Conservation (phyloP, 2,797 vertebrate genomes). For the Leptoclinus maculatus region DNA sequence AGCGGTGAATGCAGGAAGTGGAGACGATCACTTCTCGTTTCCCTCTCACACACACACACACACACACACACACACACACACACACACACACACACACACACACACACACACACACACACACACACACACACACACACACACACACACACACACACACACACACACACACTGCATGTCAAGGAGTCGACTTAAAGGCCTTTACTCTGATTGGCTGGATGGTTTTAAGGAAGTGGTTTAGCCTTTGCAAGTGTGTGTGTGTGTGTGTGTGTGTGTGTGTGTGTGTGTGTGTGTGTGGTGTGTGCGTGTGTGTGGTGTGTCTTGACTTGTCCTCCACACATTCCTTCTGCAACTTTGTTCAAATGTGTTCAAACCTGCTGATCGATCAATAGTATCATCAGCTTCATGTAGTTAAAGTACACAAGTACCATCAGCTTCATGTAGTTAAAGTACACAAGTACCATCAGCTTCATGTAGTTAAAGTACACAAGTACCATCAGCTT, state of each 20-base stretch:
- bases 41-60: conserved; percentile 3
- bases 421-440: too few species aligned
- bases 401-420: too few species aligned
- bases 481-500: too few species aligned
- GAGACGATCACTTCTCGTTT: conserved; percentile 55
- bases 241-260: background rate
- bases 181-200: background rate
- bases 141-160: too few species aligned
- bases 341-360: background rate
- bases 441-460: too few species aligned
- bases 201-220: background rate
- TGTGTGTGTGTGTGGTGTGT: conserved; percentile 3
- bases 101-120: background rate
- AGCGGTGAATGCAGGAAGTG: conserved; percentile 44
- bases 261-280: conserved; percentile 3
- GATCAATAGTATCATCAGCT: background rate
- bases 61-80: conserved; percentile 4
- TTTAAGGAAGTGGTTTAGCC: background rate
- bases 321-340: conserved; percentile 50
- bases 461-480: too few species aligned
- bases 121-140: background rate
- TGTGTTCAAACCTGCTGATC: background rate
- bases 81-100: background rate
- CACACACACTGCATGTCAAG: too few species aligned
- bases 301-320: conserved; percentile 24